Percentiles rank a stretch among this genome's conserved stretches.
Evolutionary conservation across 1,140 invertebrate species (phyloP).

Genomic region (Lepeophtheirus salmonis): DNA sequence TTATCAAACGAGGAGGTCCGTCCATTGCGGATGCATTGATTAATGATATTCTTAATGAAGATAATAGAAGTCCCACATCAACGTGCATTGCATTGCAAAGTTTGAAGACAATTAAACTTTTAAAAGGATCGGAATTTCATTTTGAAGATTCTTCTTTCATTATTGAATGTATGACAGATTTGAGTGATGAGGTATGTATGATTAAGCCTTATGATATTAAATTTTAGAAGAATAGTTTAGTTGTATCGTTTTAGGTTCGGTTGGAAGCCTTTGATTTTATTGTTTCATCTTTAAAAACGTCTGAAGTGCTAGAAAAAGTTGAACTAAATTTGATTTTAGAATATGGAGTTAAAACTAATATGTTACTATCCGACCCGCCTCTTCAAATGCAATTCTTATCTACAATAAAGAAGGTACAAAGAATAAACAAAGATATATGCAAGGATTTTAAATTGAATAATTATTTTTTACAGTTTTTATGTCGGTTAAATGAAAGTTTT

Average conservation of each 20-base stretch:
- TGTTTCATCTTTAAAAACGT: neutral
- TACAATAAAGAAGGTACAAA: neutral
- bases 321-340: neutral
- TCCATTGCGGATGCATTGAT: no score
- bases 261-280: neutral
- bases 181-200: no score
- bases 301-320: neutral
- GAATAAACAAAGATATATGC: neutral
- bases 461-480: constrained; percentile 1
- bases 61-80: no score
- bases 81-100: neutral
- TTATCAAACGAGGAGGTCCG: no score
- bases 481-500: neutral
- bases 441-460: neutral
- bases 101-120: neutral
- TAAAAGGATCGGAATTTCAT: neutral
- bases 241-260: neutral
- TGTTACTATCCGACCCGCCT: neutral
- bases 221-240: neutral
- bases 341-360: neutral
- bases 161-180: no score
- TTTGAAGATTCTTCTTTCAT: neutral
- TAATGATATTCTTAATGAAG: no score
- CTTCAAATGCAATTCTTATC: neutral
- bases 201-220: neutral